A percentile compares a stretch with the other conserved stretches of the same genome.
Conservation (phyloP, 2,797 vertebrate species). For the Carcharodon carcharias region DNA sequence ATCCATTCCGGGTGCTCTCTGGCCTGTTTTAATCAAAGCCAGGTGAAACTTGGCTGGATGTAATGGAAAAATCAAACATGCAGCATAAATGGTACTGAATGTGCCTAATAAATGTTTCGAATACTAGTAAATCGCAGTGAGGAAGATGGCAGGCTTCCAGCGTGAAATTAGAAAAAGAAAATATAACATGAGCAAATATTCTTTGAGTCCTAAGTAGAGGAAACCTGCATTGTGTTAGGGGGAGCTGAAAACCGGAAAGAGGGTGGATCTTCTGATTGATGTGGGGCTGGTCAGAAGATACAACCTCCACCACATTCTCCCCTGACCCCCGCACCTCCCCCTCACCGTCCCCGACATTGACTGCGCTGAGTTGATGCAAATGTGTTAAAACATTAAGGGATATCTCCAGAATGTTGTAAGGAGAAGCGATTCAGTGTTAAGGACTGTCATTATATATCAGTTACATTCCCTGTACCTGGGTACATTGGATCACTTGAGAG, state of each 20-base stretch:
- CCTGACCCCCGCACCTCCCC: too few species aligned
- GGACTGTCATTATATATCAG: background rate
- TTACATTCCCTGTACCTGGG: background rate
- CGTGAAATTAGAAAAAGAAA: background rate
- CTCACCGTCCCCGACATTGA: background rate
- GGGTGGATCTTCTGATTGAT: background rate
- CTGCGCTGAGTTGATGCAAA: background rate
- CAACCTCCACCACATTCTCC: too few species aligned
- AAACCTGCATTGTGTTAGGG: background rate
- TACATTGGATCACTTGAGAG: background rate
- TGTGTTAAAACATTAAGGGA: background rate
- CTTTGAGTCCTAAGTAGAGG: background rate
- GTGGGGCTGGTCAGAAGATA: background rate
- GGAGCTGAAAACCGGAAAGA: background rate
- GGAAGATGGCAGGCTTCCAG: background rate
- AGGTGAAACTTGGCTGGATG: constrained; percentile 9
- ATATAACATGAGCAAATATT: background rate
- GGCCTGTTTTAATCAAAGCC: constrained; percentile 1
- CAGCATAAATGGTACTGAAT: background rate
- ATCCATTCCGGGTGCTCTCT: background rate
- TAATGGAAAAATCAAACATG: background rate
- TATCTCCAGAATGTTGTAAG: background rate
- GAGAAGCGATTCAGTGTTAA: background rate
- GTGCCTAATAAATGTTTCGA: background rate
- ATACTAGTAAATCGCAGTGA: background rate